Percentiles rank a stretch among this genome's conserved stretches.
These are phyloP conservation scores for Pterocles orientalis DNA, from an alignment of 2,113 vertebrate species.

Conservation along the genomic window DNA sequence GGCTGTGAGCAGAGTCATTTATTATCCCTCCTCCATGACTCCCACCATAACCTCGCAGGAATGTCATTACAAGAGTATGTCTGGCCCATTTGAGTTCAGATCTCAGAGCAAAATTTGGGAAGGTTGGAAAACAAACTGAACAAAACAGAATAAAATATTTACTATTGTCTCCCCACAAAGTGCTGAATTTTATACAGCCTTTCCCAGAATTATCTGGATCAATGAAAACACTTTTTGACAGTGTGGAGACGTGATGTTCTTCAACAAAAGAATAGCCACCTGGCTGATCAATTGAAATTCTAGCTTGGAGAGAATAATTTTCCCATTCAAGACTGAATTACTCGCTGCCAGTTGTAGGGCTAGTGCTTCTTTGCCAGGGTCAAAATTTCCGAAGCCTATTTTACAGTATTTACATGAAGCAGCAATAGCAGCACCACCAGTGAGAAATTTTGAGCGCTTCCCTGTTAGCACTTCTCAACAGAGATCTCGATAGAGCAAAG, in stretches of 20 bases:
- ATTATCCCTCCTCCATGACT: not conserved
- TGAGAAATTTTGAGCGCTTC: rapidly evolving
- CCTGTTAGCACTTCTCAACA: not conserved
- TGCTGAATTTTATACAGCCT: not conserved
- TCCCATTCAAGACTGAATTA: not conserved
- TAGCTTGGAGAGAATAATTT: not conserved
- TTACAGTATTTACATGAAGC: not conserved
- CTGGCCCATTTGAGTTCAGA: not conserved
- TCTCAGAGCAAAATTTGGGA: not conserved
- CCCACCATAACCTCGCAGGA: not conserved
- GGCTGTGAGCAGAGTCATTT: not conserved
- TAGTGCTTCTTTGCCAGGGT: not conserved
- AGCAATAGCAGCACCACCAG: not conserved
- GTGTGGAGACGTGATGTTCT: not conserved
- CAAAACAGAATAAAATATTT: not conserved
- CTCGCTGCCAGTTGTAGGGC: not conserved
- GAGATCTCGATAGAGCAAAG: not conserved
- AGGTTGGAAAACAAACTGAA: not conserved
- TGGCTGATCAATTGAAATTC: not conserved
- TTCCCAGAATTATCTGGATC: not conserved
- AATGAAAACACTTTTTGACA: not conserved
- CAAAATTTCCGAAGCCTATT: not conserved
- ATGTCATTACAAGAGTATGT: not conserved
- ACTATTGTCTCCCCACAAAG: not conserved
- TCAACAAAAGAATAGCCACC: not conserved